Evolutionary conservation across 2,888 invertebrate genomes (phyloP).

Genomic region (Lymantria dispar): DNA sequence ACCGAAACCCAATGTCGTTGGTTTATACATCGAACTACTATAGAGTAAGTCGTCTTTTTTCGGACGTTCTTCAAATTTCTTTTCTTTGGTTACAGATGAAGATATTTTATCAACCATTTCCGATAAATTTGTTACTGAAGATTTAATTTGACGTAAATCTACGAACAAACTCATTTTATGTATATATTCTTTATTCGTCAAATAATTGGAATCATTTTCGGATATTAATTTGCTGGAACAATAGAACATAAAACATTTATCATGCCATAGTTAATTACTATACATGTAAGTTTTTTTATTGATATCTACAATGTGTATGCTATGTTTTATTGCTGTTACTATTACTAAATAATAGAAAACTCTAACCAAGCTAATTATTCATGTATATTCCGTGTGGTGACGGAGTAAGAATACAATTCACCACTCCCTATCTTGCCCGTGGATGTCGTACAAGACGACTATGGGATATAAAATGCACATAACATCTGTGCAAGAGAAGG

Average conservation of each 20-base stretch:
- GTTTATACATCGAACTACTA: conserved; percentile 64
- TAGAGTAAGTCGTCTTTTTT: conserved; percentile 55
- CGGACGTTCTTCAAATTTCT: conserved; percentile 42
- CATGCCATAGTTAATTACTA: not conserved
- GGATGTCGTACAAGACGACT: no score
- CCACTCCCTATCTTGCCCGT: no score
- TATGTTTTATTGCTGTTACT: no score
- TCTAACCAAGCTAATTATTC: no score
- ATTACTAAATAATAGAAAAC: no score
- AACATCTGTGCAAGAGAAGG: no score
- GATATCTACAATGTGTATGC: no score
- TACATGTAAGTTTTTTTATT: no score
- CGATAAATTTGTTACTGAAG: conserved; percentile 73
- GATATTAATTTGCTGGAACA: conserved; percentile 24
- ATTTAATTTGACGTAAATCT: conserved; percentile 74
- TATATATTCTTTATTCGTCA: conserved; percentile 1
- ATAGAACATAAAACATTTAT: conserved; percentile 7
- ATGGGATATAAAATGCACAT: no score
- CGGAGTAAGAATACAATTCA: no score
- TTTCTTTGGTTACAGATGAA: conserved; percentile 53
- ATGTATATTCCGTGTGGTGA: no score
- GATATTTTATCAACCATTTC: conserved; percentile 78
- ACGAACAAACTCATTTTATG: conserved; percentile 74
- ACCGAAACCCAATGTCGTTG: conserved; percentile 68
- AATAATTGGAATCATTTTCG: conserved; percentile 26